Percentiles rank a stretch among this genome's conserved stretches.
Evolutionary conservation across 2,797 vertebrate species (phyloP).

Genomic region (Eulemur coronatus): DNA sequence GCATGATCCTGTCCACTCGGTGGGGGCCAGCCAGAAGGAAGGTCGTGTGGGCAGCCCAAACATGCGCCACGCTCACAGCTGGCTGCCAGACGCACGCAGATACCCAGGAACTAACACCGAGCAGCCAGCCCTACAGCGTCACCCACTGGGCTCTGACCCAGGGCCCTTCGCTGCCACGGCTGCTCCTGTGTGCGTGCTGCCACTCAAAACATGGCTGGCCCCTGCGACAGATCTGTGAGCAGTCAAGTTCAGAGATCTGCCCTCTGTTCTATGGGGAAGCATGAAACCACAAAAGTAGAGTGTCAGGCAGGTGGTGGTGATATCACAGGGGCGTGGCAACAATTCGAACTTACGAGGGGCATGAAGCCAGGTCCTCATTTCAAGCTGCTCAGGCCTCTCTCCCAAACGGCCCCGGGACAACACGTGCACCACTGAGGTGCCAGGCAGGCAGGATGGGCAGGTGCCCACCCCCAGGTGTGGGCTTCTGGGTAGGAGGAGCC

Average conservation of each 20-base stretch:
- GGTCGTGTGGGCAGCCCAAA: not conserved
- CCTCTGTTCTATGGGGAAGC: not conserved
- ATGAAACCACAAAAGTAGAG: not conserved
- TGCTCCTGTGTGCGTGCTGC: not conserved
- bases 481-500: not conserved
- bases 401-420: too few relatives aligned
- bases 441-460: not conserved
- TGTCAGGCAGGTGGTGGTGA: not conserved
- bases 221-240: not conserved
- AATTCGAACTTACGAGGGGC: too few relatives aligned
- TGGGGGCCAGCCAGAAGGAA: too few relatives aligned
- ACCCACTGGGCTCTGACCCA: accelerated
- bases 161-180: not conserved
- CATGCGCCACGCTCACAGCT: not conserved
- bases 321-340: not conserved
- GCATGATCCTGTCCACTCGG: not conserved
- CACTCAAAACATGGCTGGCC: not conserved
- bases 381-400: not conserved
- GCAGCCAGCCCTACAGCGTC: not conserved
- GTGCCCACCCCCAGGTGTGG: too few relatives aligned
- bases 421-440: too few relatives aligned
- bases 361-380: not conserved
- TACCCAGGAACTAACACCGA: not conserved
- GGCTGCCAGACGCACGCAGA: not conserved
- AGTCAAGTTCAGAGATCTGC: not conserved